These are phyloP conservation scores for Drosophila funebris DNA, from an alignment of 1,140 invertebrate species.

Conservation along the genomic window DNA sequence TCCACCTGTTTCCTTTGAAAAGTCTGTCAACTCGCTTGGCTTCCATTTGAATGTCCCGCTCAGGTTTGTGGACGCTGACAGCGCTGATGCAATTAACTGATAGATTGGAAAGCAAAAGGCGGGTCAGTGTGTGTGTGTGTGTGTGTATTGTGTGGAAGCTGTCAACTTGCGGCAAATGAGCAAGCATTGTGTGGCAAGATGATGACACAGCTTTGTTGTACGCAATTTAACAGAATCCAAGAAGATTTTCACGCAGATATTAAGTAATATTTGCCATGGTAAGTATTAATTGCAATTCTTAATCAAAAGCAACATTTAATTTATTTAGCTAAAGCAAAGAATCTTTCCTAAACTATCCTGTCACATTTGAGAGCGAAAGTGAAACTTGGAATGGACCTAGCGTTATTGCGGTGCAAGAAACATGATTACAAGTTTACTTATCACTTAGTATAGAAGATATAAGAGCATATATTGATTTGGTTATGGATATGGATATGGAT, in stretches of 20 bases:
- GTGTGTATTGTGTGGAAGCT: no score
- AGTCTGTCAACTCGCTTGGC: neutral
- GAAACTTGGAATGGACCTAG: neutral
- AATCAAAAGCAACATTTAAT: constrained; percentile 1
- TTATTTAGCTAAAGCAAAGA: neutral
- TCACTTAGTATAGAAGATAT: neutral
- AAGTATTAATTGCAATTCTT: neutral
- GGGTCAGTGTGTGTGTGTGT: no score
- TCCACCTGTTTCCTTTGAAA: neutral
- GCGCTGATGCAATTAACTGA: neutral
- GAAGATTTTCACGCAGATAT: no score
- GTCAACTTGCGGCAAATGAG: neutral
- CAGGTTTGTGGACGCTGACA: neutral
- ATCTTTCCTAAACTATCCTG: neutral
- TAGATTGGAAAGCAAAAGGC: neutral
- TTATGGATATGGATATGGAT: neutral
- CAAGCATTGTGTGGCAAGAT: no score
- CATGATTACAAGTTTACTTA: neutral
- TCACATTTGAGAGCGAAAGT: neutral
- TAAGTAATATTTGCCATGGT: no score
- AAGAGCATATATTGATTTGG: neutral
- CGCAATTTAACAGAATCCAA: no score
- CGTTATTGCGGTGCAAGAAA: neutral
- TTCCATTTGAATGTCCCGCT: neutral
- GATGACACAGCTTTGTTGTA: no score